phyloP scores from a whole-genome alignment of 2,888 invertebrate species.

The Plebejus argus region DNA sequence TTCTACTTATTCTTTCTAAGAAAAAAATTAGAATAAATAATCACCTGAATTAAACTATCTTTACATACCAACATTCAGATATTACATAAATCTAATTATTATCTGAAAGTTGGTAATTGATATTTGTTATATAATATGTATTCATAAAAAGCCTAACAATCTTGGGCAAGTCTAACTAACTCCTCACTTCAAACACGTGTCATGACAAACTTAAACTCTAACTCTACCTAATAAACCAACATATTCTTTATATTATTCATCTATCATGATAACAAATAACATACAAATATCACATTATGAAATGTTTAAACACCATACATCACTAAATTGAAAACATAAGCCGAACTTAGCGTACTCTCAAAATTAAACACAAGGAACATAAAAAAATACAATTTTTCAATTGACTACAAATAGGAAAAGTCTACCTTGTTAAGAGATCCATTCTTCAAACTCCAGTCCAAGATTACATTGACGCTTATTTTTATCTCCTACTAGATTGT shows the following conservation, averaged over 20 bases:
- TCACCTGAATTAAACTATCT: no score
- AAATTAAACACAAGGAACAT: conserved; percentile 54
- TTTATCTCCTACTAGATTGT: background rate
- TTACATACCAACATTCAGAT: no score
- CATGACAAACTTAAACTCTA: conserved; percentile 67
- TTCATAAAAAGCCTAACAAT: background rate
- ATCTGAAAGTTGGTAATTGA: background rate
- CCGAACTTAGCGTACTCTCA: conserved; percentile 51
- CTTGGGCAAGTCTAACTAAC: background rate
- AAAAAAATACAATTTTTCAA: conserved; percentile 35
- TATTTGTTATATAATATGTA: no score
- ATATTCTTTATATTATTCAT: conserved; percentile 56
- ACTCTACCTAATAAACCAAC: conserved; percentile 62
- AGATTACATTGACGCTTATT: background rate
- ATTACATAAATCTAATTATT: no score
- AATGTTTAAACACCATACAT: conserved; percentile 64
- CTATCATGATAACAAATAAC: conserved; percentile 77
- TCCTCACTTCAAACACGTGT: conserved; percentile 51
- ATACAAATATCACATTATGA: conserved; percentile 78
- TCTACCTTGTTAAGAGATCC: conserved; percentile 20
- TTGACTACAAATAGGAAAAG: conserved; percentile 5
- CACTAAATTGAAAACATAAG: conserved; percentile 60
- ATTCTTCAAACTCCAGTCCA: background rate
- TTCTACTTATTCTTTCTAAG: background rate
- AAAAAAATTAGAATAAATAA: background rate